Percentiles rank a stretch among this genome's conserved stretches.
These are phyloP conservation scores for Crenichthys baileyi DNA, from an alignment of 2,797 vertebrate genomes.

Conservation along the genomic window DNA sequence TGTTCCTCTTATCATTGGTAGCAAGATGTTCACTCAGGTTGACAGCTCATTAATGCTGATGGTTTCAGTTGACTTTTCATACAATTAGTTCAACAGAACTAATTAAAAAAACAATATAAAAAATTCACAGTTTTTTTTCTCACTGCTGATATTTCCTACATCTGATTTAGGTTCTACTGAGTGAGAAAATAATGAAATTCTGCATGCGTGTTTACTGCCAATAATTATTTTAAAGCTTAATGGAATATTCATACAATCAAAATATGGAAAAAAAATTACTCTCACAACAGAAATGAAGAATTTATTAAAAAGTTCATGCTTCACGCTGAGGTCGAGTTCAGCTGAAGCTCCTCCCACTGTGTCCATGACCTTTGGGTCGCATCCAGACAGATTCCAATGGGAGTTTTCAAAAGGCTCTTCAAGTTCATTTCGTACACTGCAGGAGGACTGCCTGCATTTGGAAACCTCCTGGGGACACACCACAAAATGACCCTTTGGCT, in stretches of 20 bases:
- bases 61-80: conserved; percentile 47
- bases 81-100: conserved; percentile 30
- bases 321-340: conserved; percentile 20
- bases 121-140: conserved; percentile 23
- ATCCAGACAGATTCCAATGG: conserved; percentile 38
- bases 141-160: conserved; percentile 33
- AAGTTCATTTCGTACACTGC: conserved; percentile 67
- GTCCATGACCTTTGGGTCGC: conserved; percentile 44
- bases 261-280: background rate
- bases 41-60: conserved; percentile 53
- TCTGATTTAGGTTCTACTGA: conserved; percentile 14
- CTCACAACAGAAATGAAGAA: background rate
- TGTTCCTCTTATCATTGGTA: conserved; percentile 60
- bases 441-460: conserved; percentile 52
- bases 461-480: conserved; percentile 57
- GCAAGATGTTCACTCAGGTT: conserved; percentile 58
- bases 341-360: conserved; percentile 16
- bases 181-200: conserved; percentile 22
- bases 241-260: background rate
- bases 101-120: conserved; percentile 31
- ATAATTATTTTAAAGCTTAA: conserved; percentile 1
- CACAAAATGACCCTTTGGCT: conserved; percentile 61
- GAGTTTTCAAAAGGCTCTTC: conserved; percentile 61
- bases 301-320: conserved; percentile 12
- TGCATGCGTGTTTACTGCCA: background rate